A percentile compares a stretch with the other conserved stretches of the same genome.
phyloP scores from a whole-genome alignment of 2,113 vertebrate genomes.

The Podiceps cristatus region DNA sequence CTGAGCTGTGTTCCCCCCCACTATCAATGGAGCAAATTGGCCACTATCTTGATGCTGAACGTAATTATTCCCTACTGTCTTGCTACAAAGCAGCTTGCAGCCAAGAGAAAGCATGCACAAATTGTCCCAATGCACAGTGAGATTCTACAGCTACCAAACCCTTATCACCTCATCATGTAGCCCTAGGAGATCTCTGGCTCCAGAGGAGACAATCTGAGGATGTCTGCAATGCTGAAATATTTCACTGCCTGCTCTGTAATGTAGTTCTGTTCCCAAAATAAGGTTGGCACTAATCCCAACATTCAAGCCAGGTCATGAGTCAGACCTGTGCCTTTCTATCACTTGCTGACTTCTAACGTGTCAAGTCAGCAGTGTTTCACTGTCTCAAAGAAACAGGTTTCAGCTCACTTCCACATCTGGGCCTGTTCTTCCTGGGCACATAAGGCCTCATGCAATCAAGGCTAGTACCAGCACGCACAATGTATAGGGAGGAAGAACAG shows the following conservation, averaged over 20 bases:
- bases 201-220: neutral
- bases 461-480: accelerated
- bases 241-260: neutral
- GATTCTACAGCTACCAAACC: neutral
- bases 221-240: neutral
- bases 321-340: neutral
- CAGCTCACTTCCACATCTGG: neutral
- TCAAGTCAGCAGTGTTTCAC: neutral
- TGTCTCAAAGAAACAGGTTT: neutral
- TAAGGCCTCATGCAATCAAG: neutral
- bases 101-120: neutral
- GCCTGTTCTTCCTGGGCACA: neutral
- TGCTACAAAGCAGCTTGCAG: neutral
- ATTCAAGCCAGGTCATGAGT: neutral
- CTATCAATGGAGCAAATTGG: neutral
- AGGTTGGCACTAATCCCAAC: neutral
- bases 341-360: neutral
- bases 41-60: neutral
- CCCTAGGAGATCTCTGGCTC: neutral
- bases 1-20: neutral
- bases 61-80: neutral
- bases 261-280: neutral
- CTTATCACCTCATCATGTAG: accelerated
- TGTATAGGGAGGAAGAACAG: neutral
- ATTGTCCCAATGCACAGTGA: neutral